Evolutionary conservation across 2,113 vertebrate genomes (phyloP), one percentile per base, ranked within the genome.

Genomic region (Austrofundulus limnaeus): DNA sequence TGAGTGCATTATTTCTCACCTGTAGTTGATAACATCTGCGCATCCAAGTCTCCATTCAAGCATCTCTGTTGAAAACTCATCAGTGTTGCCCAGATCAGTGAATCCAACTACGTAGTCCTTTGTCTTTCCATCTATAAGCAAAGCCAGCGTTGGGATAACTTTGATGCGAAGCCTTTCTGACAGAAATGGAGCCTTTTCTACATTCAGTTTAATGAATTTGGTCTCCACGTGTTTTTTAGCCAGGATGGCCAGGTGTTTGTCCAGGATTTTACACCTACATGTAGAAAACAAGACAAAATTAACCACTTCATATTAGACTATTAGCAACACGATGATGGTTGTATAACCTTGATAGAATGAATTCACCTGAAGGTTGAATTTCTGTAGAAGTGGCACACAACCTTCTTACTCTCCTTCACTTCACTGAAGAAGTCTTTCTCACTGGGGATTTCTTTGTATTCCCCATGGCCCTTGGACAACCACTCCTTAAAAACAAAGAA

Each of bases 301-400:
- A 72, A n/a, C 2, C 34, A 25, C 10, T 1, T 46, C 3, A n/a
- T 11, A 24, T 11, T 46, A 20, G 1, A 43, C 15, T 43, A 31
- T 19, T 28, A 43, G 17, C 19, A 58, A 11, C 23, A 28, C 23
- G n/a, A n/a, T n/a, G n/a, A 34, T 34, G 10, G 1, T 34, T 34
- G 6, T 34, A 9, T 13, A n/a, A 41, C 14, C 55, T 25, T 55
- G 14, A 3, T 11, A 13, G 19, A n/a, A 15, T 49, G 11, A 9
- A 53, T 38, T 41, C 89, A 98, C 97, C 97, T 98, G 90, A 97
- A 93, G 0, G 96, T 96, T 21, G 96, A 92, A 62, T 94, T 95
- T 93, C 73, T 96, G 81, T 98, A 98, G 92, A 99, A 98, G 87
- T 99, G 97, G 76, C 96, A 98, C 85, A 98, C 94, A 21, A 97